Conservation (phyloP, 2,797 vertebrate genomes). For the Muscicapa comitata region DNA sequence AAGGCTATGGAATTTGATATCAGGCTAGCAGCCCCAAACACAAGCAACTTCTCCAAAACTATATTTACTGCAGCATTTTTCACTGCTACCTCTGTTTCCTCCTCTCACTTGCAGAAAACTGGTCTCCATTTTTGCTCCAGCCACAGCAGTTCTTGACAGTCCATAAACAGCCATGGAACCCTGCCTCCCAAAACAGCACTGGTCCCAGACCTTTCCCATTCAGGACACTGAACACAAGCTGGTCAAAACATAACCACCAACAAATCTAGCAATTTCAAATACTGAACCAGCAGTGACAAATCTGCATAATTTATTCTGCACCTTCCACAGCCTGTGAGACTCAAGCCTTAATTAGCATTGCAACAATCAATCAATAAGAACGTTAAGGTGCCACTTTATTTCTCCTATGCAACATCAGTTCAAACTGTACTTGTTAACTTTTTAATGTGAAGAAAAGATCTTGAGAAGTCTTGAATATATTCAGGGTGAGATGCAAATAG, state of each 20-base stretch:
- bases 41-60: not conserved
- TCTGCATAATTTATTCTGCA: not conserved
- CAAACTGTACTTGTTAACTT: not conserved
- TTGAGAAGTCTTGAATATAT: slow-evolving; percentile 5
- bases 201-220: not conserved
- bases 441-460: not conserved
- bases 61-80: not conserved
- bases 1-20: not conserved
- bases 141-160: rapidly evolving
- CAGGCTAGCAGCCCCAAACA: not conserved
- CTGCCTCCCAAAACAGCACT: not conserved
- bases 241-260: not conserved
- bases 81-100: not conserved
- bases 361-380: not conserved
- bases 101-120: not conserved
- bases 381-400: not conserved
- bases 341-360: not conserved
- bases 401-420: not conserved
- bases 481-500: not conserved
- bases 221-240: not conserved
- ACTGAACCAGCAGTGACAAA: not conserved
- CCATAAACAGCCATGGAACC: not conserved
- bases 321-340: not conserved
- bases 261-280: not conserved
- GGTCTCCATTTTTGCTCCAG: not conserved